Conservation (phyloP, 1,140 invertebrate species). For the Drosophila hydei region DNA sequence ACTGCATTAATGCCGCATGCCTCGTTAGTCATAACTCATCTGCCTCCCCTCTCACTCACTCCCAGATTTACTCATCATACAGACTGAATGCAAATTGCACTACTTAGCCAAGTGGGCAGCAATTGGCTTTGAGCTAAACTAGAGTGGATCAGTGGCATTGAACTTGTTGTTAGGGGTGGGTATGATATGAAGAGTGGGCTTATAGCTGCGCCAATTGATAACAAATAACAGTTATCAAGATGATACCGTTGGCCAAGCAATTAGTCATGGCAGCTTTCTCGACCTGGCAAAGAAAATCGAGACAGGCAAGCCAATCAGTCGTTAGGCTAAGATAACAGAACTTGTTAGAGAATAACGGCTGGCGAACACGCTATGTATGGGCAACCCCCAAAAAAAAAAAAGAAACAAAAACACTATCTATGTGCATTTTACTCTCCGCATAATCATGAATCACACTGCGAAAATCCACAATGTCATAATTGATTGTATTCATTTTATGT, state of each 20-base stretch:
- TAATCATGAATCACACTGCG: constrained; percentile 11
- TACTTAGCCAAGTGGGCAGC: constrained; percentile 25
- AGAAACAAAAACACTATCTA: background rate
- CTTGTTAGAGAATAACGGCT: background rate
- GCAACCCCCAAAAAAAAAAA: constrained; percentile 16
- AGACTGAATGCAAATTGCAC: constrained; percentile 14
- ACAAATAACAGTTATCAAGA: constrained; percentile 42
- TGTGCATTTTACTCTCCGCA: background rate
- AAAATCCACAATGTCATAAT: constrained; percentile 6
- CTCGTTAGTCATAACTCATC: constrained; percentile 18
- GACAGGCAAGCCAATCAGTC: constrained; percentile 10
- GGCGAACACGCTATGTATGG: background rate
- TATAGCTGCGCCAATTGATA: constrained; percentile 45
- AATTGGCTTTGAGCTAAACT: constrained; percentile 17
- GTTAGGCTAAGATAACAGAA: constrained; percentile 31
- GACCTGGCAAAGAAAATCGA: background rate
- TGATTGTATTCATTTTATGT: constrained; percentile 3
- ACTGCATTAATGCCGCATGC: background rate
- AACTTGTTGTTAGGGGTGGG: constrained; percentile 21
- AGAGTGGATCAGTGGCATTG: constrained; percentile 16
- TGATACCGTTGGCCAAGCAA: constrained; percentile 57
- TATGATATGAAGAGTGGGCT: constrained; percentile 1
- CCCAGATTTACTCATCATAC: constrained; percentile 1
- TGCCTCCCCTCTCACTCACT: background rate
- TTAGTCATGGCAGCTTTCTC: constrained; percentile 30